These are phyloP conservation scores for Ifrita kowaldi DNA, from an alignment of 2,113 vertebrate genomes.

Conservation along the genomic window DNA sequence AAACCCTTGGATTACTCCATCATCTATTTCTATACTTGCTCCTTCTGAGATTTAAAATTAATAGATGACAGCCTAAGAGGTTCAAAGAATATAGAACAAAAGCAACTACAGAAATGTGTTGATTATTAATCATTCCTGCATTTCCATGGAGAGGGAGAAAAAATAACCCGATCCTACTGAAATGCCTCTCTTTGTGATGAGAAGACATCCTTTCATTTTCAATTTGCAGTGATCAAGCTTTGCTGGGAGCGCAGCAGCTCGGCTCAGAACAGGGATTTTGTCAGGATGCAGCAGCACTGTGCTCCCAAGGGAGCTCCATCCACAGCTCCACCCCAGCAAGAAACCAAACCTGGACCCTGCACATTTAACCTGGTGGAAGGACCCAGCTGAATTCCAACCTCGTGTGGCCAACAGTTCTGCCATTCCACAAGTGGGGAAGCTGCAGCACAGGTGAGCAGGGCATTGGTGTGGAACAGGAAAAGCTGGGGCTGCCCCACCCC, in stretches of 20 bases:
- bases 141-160: background rate
- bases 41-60: constrained; percentile 7
- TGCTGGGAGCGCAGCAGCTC: background rate
- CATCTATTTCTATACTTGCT: constrained; percentile 5
- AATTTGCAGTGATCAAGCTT: background rate
- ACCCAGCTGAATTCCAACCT: rapidly evolving
- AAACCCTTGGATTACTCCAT: background rate
- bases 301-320: background rate
- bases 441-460: rapidly evolving
- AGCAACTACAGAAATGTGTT: constrained; percentile 1
- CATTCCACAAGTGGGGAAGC: rapidly evolving
- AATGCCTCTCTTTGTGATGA: background rate
- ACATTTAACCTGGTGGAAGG: rapidly evolving
- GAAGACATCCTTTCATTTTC: background rate
- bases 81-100: constrained; percentile 47
- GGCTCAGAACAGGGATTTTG: rapidly evolving
- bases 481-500: background rate
- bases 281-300: background rate
- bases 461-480: too few species aligned
- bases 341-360: background rate
- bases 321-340: background rate
- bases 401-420: rapidly evolving
- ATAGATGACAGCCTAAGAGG: constrained; percentile 26
- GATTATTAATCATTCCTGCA: constrained; percentile 41
- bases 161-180: background rate